These are phyloP conservation scores for Leptopilina drosophilae DNA, from an alignment of 2,888 invertebrate genomes.

Conservation along the genomic window DNA sequence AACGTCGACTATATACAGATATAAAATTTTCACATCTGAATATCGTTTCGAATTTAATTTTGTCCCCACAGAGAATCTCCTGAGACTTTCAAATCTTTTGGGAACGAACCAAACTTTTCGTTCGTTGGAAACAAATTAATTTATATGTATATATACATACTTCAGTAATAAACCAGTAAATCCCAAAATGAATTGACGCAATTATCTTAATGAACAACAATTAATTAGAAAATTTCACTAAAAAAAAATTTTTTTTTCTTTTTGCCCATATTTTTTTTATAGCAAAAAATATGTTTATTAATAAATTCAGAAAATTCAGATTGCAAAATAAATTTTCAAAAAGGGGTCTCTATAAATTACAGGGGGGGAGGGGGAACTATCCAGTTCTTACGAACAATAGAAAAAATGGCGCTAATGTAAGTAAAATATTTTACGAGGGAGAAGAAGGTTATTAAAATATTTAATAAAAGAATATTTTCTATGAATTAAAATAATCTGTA, in stretches of 20 bases:
- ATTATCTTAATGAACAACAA: not conserved
- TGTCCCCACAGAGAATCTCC: not conserved
- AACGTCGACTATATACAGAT: not conserved
- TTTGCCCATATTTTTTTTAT: too few relatives aligned
- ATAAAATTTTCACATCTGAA: constrained; percentile 4
- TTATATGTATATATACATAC: not conserved
- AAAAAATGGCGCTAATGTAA: too few relatives aligned
- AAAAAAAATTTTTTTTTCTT: not conserved
- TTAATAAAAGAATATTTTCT: too few relatives aligned
- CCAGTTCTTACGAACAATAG: too few relatives aligned
- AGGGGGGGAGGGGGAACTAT: too few relatives aligned
- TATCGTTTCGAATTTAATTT: constrained; percentile 15
- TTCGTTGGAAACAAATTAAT: not conserved
- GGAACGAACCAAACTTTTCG: constrained; percentile 17
- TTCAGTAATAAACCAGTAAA: not conserved
- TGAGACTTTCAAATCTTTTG: constrained; percentile 7
- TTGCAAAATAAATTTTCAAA: too few relatives aligned
- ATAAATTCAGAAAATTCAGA: too few relatives aligned
- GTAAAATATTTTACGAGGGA: too few relatives aligned
- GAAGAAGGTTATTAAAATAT: too few relatives aligned
- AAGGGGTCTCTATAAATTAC: too few relatives aligned
- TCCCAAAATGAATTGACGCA: constrained; percentile 11
- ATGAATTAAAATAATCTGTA: too few relatives aligned
- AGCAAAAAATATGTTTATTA: too few relatives aligned
- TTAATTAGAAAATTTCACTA: not conserved